These are phyloP conservation scores for Lomographa bimaculata DNA, from an alignment of 2,888 invertebrate species.

Conservation along the genomic window DNA sequence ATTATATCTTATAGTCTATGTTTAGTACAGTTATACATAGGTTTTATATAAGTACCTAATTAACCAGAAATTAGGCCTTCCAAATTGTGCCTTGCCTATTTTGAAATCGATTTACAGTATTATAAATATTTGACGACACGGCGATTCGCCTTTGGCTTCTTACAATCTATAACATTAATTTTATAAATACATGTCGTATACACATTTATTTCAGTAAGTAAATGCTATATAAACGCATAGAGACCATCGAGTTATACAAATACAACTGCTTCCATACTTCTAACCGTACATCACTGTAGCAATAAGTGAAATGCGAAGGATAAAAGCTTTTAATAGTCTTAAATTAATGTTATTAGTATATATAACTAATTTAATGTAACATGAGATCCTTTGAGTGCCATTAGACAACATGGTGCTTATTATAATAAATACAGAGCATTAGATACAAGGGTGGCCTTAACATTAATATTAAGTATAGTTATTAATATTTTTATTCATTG, in stretches of 20 bases:
- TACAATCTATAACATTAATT: too few species aligned
- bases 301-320: conserved; percentile 39
- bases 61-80: conserved; percentile 19
- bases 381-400: conserved; percentile 42
- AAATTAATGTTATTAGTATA: conserved; percentile 14
- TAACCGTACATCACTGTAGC: conserved; percentile 43
- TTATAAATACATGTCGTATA: too few species aligned
- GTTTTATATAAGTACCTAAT: too few species aligned
- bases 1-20: too few species aligned
- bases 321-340: conserved; percentile 37
- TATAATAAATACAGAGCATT: conserved; percentile 39
- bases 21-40: too few species aligned
- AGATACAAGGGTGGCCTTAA: conserved; percentile 63
- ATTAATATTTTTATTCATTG: conserved; percentile 57
- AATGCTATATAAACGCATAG: too few species aligned
- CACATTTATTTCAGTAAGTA: too few species aligned
- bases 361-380: conserved; percentile 20
- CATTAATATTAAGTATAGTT: conserved; percentile 47
- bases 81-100: conserved; percentile 35
- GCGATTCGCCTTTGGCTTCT: too few species aligned
- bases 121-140: too few species aligned
- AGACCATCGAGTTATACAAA: too few species aligned
- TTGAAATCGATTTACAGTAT: conserved; percentile 19
- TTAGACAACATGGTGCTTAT: conserved; percentile 55
- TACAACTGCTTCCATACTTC: conserved; percentile 44